Percentiles rank a stretch among this genome's conserved stretches.
Evolutionary conservation across 2,888 invertebrate species (phyloP).

Genomic region (Ormia ochracea): DNA sequence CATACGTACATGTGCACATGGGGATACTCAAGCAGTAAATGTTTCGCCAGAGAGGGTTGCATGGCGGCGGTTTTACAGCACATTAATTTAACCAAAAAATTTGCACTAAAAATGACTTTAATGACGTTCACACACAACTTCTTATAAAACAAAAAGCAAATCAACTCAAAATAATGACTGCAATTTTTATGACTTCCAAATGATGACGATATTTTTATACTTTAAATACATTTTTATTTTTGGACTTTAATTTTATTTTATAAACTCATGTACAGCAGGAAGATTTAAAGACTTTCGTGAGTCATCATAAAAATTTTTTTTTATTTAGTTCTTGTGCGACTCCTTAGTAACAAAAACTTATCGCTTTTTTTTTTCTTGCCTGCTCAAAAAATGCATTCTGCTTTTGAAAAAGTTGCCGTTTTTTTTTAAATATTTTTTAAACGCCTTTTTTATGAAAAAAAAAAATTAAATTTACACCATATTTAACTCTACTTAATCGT

Average conservation of each 20-base stretch:
- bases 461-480: constrained; percentile 60
- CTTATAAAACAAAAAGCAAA: constrained; percentile 20
- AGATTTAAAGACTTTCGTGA: constrained; percentile 31
- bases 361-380: background rate
- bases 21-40: constrained; percentile 4
- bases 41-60: constrained; percentile 26
- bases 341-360: constrained; percentile 59
- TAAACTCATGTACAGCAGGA: constrained; percentile 27
- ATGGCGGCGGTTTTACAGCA: constrained; percentile 50
- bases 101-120: constrained; percentile 56
- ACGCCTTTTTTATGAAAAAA: background rate
- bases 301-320: constrained; percentile 50
- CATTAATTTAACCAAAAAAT: constrained; percentile 60
- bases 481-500: constrained; percentile 53
- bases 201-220: constrained; percentile 50
- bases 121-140: constrained; percentile 49
- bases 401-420: constrained; percentile 25
- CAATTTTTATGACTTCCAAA: constrained; percentile 61
- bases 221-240: constrained; percentile 26
- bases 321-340: constrained; percentile 55
- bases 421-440: background rate
- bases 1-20: background rate
- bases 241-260: constrained; percentile 28
- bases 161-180: constrained; percentile 54
- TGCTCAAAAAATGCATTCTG: constrained; percentile 32